A percentile compares a stretch with the other conserved stretches of the same genome.
Conservation (phyloP, 2,797 vertebrate species). For the Lophius americanus region DNA sequence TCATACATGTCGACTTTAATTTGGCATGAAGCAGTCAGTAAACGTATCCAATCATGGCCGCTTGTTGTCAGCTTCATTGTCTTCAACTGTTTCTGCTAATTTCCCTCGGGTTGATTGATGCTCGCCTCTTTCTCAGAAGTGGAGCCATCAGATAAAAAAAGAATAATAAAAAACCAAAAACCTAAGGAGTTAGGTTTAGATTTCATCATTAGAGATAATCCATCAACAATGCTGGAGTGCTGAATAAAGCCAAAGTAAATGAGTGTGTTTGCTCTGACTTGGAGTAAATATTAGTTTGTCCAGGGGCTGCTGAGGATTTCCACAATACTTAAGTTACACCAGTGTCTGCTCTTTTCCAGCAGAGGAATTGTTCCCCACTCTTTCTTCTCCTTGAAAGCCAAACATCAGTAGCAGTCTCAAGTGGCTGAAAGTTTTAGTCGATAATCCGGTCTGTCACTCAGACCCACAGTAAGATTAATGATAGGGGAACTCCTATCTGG, state of each 20-base stretch:
- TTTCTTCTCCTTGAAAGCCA: slow-evolving; percentile 78
- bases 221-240: slow-evolving; percentile 73
- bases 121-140: slow-evolving; percentile 34
- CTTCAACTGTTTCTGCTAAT: slow-evolving; percentile 30
- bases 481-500: slow-evolving; percentile 71
- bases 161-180: too few species aligned
- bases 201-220: slow-evolving; percentile 76
- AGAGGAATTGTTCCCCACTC: slow-evolving; percentile 69
- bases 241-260: slow-evolving; percentile 72
- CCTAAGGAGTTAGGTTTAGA: slow-evolving; percentile 60
- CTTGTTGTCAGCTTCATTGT: slow-evolving; percentile 1
- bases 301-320: slow-evolving; percentile 72
- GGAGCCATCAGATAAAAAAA: slow-evolving; percentile 58
- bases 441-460: slow-evolving; percentile 77
- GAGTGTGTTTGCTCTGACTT: slow-evolving; percentile 72
- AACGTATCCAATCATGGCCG: slow-evolving; percentile 15
- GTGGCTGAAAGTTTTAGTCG: slow-evolving; percentile 80
- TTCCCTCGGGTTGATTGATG: slow-evolving; percentile 62
- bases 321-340: slow-evolving; percentile 76
- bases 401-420: slow-evolving; percentile 81
- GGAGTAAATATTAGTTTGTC: slow-evolving; percentile 83
- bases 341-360: slow-evolving; percentile 53
- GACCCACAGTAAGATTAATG: slow-evolving; percentile 74
- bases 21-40: background rate
- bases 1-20: slow-evolving; percentile 7